Evolutionary conservation across 1,140 invertebrate species (phyloP), one percentile per base, ranked within the genome.

Genomic region (Anastrepha obliqua): DNA sequence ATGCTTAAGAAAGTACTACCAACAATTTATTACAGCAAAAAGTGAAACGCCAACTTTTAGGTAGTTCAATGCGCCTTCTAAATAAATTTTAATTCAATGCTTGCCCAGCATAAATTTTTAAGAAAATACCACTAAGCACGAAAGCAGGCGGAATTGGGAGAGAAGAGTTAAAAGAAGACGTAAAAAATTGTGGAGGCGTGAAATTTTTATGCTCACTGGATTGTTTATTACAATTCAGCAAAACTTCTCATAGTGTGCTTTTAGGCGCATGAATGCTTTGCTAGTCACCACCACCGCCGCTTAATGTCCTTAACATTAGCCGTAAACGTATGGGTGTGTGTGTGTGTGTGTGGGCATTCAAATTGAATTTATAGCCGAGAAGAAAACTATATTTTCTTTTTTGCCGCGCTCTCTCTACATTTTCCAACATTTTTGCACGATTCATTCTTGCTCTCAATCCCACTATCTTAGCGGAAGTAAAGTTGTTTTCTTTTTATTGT

Each of bases 111-210:
- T 74, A 74, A 74, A 74, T 74, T 42, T 44, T 44, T 11, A 74
- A 15, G 65, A 11, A 74, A 74, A 74, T 74, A 3, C 11, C 13
- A 42, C 44, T 74, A 74, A 74, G 44, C 67, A 74, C 44, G 39
- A 42, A 11, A 47, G 7, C 13, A 13, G 42, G 2, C 6, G 29
- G 15, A 47, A 42, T 74, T 15, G 67, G 39, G 42, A 47, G 42
- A 11, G 15, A 74, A 44, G 17, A 74, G 44, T 47, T 74, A 7
- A 47, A 74, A 39, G 39, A 74, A 74, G 11, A 17, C 13, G 39
- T 74, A 74, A 74, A 74, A 67, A 44, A 74, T 74, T 74, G 13
- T 74, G 67, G 17, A 47, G 67, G 67, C 67, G 67, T 74, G 67
- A 6, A 17, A 74, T 44, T 44, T 74, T 20, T 65, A 42, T 13